Evolutionary conservation across 2,888 invertebrate species (phyloP).

Genomic region (Sinodicranocentrus sp.): DNA sequence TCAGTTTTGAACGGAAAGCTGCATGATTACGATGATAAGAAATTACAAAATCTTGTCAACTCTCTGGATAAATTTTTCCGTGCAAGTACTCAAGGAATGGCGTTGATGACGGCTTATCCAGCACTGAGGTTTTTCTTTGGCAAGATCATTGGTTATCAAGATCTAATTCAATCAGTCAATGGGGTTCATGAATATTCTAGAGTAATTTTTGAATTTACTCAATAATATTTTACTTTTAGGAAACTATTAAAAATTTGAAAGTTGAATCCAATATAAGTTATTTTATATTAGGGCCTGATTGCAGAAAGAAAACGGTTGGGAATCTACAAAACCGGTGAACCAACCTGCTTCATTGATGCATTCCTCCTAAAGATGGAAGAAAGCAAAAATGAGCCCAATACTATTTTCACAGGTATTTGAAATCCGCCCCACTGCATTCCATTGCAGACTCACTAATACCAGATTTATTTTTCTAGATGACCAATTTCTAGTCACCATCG

Average conservation of each 20-base stretch:
- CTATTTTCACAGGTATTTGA: neutral
- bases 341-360: slow-evolving; percentile 17
- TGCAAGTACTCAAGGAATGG: neutral
- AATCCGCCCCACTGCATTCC: neutral
- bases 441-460: too few relatives aligned
- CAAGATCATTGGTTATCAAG: neutral
- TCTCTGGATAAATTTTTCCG: slow-evolving; percentile 24
- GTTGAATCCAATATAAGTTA: too few relatives aligned
- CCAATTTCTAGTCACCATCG: neutral
- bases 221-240: too few relatives aligned
- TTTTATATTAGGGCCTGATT: neutral
- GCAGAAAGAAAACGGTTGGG: neutral
- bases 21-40: slow-evolving; percentile 9
- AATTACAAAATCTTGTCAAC: neutral
- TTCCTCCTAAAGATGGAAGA: slow-evolving; percentile 18
- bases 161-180: neutral
- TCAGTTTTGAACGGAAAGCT: neutral
- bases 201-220: neutral
- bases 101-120: slow-evolving; percentile 17
- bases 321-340: slow-evolving; percentile 13
- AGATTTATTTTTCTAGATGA: slow-evolving; percentile 9
- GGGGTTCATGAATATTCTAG: slow-evolving; percentile 8
- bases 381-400: neutral
- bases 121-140: slow-evolving; percentile 9
- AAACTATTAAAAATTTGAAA: too few relatives aligned